phyloP scores from a whole-genome alignment of 2,113 vertebrate genomes.

The Amia ocellicauda region DNA sequence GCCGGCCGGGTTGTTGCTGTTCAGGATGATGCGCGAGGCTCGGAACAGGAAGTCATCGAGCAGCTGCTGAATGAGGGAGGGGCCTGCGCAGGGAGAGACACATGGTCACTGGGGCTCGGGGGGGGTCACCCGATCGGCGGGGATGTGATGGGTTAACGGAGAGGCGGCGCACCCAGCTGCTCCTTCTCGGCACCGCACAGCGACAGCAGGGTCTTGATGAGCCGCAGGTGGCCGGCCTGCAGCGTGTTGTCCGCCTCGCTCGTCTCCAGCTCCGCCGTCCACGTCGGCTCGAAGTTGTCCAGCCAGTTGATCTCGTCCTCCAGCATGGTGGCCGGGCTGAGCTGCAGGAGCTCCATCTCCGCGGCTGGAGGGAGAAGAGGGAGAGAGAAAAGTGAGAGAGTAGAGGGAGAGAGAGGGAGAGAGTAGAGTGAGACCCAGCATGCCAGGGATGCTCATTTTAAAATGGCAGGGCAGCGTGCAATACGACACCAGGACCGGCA shows the following conservation, averaged over 20 bases:
- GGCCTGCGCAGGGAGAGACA: conserved; percentile 69
- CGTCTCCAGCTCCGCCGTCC: conserved; percentile 91
- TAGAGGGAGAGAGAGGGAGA: neutral
- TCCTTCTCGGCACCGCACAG: conserved; percentile 95
- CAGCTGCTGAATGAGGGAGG: conserved; percentile 92
- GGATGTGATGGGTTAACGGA: no score
- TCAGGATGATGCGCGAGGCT: conserved; percentile 97
- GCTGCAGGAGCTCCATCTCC: conserved; percentile 92
- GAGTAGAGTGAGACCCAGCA: no score
- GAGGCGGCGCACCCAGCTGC: conserved; percentile 83
- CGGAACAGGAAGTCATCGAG: conserved; percentile 97
- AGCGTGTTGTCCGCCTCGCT: conserved; percentile 96
- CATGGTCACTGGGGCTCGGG: no score
- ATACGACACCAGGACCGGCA: no score
- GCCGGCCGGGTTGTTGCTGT: conserved; percentile 86
- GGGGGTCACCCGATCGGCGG: no score
- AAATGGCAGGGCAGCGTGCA: no score
- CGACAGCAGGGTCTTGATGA: conserved; percentile 95
- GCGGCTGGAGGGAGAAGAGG: conserved; percentile 62
- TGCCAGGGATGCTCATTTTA: no score
- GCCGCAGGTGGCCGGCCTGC: conserved; percentile 87
- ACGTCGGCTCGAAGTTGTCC: conserved; percentile 96
- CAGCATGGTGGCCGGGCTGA: conserved; percentile 90
- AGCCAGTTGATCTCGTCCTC: conserved; percentile 98
- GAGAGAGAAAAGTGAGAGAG: neutral